These are phyloP conservation scores for Tiaroga cobitis DNA, from an alignment of 2,797 vertebrate species.

Conservation along the genomic window DNA sequence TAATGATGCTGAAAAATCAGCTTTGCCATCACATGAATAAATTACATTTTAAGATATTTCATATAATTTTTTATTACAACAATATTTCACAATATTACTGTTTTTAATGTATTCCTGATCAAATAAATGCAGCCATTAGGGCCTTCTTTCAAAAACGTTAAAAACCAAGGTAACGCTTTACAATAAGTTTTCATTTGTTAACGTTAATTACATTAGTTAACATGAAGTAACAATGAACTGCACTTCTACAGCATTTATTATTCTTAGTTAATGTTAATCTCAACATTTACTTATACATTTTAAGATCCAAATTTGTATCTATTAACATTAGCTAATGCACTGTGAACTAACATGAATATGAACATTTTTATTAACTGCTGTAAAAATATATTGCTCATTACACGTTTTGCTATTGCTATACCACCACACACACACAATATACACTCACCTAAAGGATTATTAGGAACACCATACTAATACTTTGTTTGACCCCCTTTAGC, in stretches of 20 bases:
- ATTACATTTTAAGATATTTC: neutral
- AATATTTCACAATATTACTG: neutral
- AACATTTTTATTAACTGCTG: too few species aligned
- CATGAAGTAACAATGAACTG: neutral
- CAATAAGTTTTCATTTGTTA: neutral
- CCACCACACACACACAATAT: too few species aligned
- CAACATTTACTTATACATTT: neutral
- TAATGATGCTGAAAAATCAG: neutral
- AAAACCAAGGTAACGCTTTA: neutral
- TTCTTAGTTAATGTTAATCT: neutral
- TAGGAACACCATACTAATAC: too few species aligned
- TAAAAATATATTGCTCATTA: too few species aligned
- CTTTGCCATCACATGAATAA: neutral
- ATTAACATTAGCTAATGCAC: neutral
- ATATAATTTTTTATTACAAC: neutral
- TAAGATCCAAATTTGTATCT: neutral
- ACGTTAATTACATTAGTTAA: neutral
- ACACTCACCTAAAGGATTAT: too few species aligned
- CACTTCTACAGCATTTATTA: neutral
- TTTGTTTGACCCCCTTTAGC: too few species aligned
- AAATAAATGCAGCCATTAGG: neutral
- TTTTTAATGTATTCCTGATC: neutral
- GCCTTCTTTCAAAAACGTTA: neutral
- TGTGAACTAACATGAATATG: neutral
- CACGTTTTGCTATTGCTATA: too few species aligned